phyloP scores from a whole-genome alignment of 2,888 invertebrate species.

The Tetropium fuscum region DNA sequence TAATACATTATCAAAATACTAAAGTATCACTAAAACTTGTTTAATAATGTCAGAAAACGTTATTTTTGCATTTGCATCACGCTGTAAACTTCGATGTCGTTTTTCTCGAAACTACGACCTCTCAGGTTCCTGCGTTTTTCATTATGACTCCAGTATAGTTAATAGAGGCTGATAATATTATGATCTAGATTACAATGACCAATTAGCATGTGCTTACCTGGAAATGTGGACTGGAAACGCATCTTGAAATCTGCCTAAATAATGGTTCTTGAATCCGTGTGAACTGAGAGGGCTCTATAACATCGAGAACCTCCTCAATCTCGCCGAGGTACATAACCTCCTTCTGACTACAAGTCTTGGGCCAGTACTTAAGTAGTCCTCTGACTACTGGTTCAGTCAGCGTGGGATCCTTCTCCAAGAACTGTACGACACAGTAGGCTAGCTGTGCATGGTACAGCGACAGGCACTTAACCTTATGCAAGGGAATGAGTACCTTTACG shows the following conservation, averaged over 20 bases:
- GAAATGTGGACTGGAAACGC: slow-evolving; percentile 99
- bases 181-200: background rate
- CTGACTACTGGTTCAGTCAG: slow-evolving; percentile 95
- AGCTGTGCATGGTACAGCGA: slow-evolving; percentile 98
- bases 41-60: no score
- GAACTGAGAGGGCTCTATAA: slow-evolving; percentile 99
- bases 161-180: background rate
- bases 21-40: no score
- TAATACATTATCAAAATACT: no score
- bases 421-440: slow-evolving; percentile 99
- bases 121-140: no score
- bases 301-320: slow-evolving; percentile 99
- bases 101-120: no score
- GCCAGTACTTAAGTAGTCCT: slow-evolving; percentile 97
- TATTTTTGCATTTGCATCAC: no score
- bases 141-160: no score
- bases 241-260: slow-evolving; percentile 98
- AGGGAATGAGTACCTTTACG: slow-evolving; percentile 76
- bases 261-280: slow-evolving; percentile 97
- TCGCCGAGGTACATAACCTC: slow-evolving; percentile 99
- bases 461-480: slow-evolving; percentile 76
- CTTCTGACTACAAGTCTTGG: slow-evolving; percentile 98
- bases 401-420: slow-evolving; percentile 92
- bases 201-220: slow-evolving; percentile 75
- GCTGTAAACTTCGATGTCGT: no score